These are phyloP conservation scores for Desmophyllum pertusum DNA, from an alignment of 92 coral and sea anemone species.

Conservation along the genomic window DNA sequence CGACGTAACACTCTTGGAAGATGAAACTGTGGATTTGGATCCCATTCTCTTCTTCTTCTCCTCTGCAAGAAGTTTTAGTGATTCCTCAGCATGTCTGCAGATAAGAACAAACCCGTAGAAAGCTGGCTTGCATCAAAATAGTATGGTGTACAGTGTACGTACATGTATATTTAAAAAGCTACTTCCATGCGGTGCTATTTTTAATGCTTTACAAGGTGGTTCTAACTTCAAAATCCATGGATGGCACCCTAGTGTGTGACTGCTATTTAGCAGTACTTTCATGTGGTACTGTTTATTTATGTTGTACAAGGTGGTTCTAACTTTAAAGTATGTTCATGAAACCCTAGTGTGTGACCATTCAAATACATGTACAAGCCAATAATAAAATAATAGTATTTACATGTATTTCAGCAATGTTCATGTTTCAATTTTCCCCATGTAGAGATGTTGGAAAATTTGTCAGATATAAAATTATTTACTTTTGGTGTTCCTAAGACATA, in stretches of 20 bases:
- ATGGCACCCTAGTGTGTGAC: background rate
- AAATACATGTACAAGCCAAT: too few species aligned
- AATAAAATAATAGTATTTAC: too few species aligned
- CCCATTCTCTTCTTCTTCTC: slow-evolving; percentile 71
- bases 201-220: background rate
- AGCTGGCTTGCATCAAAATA: background rate
- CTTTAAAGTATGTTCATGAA: background rate
- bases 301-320: background rate
- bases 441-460: too few species aligned
- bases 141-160: background rate
- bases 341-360: background rate
- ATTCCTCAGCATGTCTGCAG: slow-evolving; percentile 76
- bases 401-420: too few species aligned
- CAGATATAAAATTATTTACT: too few species aligned
- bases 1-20: slow-evolving; percentile 53
- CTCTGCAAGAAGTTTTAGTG: slow-evolving; percentile 59
- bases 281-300: background rate
- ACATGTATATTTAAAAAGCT: background rate
- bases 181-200: background rate
- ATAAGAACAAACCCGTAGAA: background rate
- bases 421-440: too few species aligned
- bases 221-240: background rate
- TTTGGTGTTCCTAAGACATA: too few species aligned
- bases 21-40: slow-evolving; percentile 23
- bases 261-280: background rate